A percentile compares a stretch with the other conserved stretches of the same genome.
phyloP scores from a whole-genome alignment of 2,113 vertebrate species.

The Pycnonotus jocosus region DNA sequence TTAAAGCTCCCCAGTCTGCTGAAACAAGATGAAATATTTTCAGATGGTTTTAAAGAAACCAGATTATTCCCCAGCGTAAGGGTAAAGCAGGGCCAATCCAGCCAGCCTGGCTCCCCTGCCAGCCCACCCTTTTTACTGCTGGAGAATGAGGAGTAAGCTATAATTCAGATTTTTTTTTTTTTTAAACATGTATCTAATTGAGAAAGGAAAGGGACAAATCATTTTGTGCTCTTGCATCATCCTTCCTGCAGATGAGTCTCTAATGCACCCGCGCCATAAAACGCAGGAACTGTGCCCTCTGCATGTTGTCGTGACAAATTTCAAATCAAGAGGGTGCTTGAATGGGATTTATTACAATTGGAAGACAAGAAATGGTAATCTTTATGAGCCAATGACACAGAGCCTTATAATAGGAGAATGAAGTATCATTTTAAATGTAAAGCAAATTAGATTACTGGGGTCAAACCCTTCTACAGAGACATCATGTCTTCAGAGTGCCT shows the following conservation, averaged over 20 bases:
- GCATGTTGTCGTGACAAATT: constrained; percentile 68
- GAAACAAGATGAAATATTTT: constrained; percentile 54
- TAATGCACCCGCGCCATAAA: constrained; percentile 24
- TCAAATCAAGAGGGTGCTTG: constrained; percentile 70
- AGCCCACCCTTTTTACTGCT: constrained; percentile 62
- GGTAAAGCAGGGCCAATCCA: constrained; percentile 11
- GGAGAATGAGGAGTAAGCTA: constrained; percentile 61
- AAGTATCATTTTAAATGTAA: constrained; percentile 76
- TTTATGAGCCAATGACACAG: constrained; percentile 66
- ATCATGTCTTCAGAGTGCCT: constrained; percentile 29
- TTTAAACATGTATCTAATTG: constrained; percentile 7
- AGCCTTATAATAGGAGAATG: constrained; percentile 70
- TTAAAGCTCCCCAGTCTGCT: constrained; percentile 37
- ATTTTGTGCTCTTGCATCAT: constrained; percentile 41
- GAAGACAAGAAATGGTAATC: constrained; percentile 72
- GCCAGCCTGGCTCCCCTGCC: constrained; percentile 66
- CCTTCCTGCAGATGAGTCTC: constrained; percentile 30
- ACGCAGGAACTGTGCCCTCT: constrained; percentile 47
- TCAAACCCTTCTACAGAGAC: constrained; percentile 67
- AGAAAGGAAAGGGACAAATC: constrained; percentile 32
- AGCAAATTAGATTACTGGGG: constrained; percentile 74
- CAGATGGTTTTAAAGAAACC: constrained; percentile 53
- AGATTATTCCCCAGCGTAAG: constrained; percentile 52
- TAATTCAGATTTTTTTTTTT: constrained; percentile 24
- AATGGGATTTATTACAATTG: constrained; percentile 72